Percentiles rank a stretch among this genome's conserved stretches.
phyloP scores from a whole-genome alignment of 2,797 vertebrate species.

The Platalea minor region DNA sequence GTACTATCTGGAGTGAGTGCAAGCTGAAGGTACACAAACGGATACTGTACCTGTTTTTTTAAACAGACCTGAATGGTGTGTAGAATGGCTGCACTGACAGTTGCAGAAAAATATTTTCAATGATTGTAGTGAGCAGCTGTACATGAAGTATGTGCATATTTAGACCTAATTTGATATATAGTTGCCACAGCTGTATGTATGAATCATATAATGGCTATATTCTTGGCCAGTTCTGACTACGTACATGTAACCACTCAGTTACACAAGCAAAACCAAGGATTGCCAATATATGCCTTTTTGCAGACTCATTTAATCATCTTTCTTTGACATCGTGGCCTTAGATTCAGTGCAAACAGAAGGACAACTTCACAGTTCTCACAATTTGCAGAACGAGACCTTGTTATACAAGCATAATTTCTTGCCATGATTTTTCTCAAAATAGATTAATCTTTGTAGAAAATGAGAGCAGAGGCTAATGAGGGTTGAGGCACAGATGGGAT shows the following conservation, averaged over 20 bases:
- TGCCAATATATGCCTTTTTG: not conserved
- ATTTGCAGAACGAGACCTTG: not conserved
- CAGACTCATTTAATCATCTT: not conserved
- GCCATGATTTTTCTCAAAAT: not conserved
- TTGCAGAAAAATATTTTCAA: not conserved
- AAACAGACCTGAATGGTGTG: not conserved
- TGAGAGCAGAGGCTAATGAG: conserved; percentile 34
- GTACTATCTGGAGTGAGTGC: not conserved
- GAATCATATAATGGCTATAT: not conserved
- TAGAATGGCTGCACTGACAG: not conserved
- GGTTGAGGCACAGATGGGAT: conserved; percentile 23
- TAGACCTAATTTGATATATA: not conserved
- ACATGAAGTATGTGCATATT: not conserved
- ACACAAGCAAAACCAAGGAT: not conserved
- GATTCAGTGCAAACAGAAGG: not conserved
- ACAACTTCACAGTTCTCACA: not conserved
- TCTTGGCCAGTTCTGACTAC: not conserved
- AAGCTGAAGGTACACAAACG: not conserved
- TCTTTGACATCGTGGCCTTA: not conserved
- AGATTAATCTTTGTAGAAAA: conserved; percentile 19
- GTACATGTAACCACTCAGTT: not conserved
- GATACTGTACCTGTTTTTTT: too few species aligned
- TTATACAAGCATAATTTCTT: not conserved
- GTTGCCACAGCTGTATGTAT: not conserved
- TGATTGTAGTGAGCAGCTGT: not conserved